A percentile compares a stretch with the other conserved stretches of the same genome.
These are phyloP conservation scores for Pedicia rivosa DNA, from an alignment of 2,888 invertebrate species.

Conservation along the genomic window DNA sequence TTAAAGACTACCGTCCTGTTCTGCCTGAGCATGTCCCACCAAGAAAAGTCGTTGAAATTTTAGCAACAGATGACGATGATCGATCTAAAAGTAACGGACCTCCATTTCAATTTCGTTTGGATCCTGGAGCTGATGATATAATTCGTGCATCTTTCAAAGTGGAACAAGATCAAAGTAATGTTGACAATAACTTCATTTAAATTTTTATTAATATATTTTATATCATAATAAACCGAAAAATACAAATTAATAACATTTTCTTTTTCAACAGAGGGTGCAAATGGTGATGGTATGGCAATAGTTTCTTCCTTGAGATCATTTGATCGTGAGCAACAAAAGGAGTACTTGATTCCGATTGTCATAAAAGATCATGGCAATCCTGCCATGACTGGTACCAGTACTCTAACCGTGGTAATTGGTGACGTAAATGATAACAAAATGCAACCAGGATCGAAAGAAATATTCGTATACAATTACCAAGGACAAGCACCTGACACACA, in stretches of 20 bases:
- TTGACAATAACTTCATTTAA: conserved; percentile 1
- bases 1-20: conserved; percentile 84
- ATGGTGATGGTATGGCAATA: conserved; percentile 94
- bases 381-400: conserved; percentile 92
- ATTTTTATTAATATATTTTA: neutral
- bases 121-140: conserved; percentile 85
- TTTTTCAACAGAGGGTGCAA: conserved; percentile 63
- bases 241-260: neutral
- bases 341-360: conserved; percentile 90
- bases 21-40: conserved; percentile 86
- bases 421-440: conserved; percentile 98
- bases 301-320: conserved; percentile 88
- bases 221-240: neutral
- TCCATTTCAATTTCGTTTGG: conserved; percentile 88
- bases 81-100: conserved; percentile 90
- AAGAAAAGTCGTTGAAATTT: conserved; percentile 79
- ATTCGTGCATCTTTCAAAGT: conserved; percentile 91
- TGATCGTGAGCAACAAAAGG: conserved; percentile 90
- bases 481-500: conserved; percentile 79
- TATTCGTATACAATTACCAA: conserved; percentile 94
- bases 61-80: conserved; percentile 89
- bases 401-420: conserved; percentile 89
- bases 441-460: conserved; percentile 93
- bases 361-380: conserved; percentile 95
- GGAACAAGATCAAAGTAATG: conserved; percentile 86